A percentile compares a stretch with the other conserved stretches of the same genome.
phyloP scores from a whole-genome alignment of 2,888 invertebrate genomes.

The Rutpela maculata region DNA sequence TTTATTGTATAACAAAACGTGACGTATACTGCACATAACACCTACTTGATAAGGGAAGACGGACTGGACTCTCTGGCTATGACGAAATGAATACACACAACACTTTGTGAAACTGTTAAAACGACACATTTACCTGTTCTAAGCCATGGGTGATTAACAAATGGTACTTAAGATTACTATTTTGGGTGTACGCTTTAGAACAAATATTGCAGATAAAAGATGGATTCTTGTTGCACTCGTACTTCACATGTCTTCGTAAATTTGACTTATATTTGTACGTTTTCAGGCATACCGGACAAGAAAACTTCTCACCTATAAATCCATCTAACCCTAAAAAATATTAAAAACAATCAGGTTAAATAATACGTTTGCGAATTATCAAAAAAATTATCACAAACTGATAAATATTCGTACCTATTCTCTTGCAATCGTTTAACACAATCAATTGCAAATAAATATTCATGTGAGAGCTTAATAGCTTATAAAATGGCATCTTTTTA shows the following conservation, averaged over 20 bases:
- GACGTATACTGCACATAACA: no score
- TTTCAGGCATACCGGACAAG: constrained; percentile 49
- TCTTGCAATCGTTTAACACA: no score
- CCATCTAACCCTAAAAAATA: constrained; percentile 67
- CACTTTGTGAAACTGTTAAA: not conserved
- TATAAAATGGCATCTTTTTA: no score
- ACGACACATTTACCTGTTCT: constrained; percentile 15
- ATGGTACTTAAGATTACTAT: constrained; percentile 42
- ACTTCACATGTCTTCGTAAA: constrained; percentile 69
- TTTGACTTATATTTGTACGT: constrained; percentile 58
- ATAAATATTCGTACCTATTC: no score
- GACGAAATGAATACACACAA: no score
- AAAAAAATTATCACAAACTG: not conserved
- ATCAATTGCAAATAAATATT: not conserved
- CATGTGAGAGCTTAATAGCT: not conserved
- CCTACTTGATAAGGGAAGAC: no score
- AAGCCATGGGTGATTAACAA: constrained; percentile 24
- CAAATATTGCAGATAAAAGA: constrained; percentile 61
- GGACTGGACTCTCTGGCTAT: no score
- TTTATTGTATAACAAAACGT: no score
- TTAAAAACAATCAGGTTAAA: not conserved
- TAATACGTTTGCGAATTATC: not conserved
- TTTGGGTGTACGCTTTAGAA: constrained; percentile 60
- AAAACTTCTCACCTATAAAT: not conserved
- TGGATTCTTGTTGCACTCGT: constrained; percentile 64